Conservation (phyloP, 2,113 vertebrate genomes). For the Hystrix brachyura region DNA sequence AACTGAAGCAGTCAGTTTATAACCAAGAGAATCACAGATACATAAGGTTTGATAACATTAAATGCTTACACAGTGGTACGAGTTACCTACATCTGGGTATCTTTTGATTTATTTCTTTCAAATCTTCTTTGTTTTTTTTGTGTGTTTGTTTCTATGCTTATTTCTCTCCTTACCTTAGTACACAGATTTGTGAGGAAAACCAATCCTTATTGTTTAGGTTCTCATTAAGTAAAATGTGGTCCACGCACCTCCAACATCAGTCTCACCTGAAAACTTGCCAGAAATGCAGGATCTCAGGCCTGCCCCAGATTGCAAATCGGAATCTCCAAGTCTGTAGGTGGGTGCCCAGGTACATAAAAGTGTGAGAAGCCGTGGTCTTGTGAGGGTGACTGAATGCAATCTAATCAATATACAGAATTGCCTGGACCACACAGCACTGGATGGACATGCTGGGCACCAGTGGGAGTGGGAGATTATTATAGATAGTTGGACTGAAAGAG, state of each 20-base stretch:
- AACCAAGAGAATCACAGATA: background rate
- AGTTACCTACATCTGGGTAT: background rate
- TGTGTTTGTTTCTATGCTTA: background rate
- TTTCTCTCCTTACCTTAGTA: background rate
- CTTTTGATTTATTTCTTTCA: background rate
- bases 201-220: background rate
- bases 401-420: background rate
- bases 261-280: background rate
- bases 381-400: background rate
- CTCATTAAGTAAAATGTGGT: background rate
- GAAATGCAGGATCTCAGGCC: background rate
- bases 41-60: background rate
- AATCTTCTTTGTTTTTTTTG: background rate
- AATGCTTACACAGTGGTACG: background rate
- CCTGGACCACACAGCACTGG: background rate
- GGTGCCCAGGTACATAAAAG: background rate
- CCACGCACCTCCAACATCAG: background rate
- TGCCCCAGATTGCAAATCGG: background rate
- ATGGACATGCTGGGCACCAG: background rate
- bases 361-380: background rate
- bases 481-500: background rate
- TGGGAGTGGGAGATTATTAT: background rate
- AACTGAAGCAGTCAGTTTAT: background rate
- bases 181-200: background rate
- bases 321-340: background rate